A percentile compares a stretch with the other conserved stretches of the same genome.
Evolutionary conservation across 2,113 vertebrate genomes (phyloP).

Genomic region (Pristiophorus japonicus): DNA sequence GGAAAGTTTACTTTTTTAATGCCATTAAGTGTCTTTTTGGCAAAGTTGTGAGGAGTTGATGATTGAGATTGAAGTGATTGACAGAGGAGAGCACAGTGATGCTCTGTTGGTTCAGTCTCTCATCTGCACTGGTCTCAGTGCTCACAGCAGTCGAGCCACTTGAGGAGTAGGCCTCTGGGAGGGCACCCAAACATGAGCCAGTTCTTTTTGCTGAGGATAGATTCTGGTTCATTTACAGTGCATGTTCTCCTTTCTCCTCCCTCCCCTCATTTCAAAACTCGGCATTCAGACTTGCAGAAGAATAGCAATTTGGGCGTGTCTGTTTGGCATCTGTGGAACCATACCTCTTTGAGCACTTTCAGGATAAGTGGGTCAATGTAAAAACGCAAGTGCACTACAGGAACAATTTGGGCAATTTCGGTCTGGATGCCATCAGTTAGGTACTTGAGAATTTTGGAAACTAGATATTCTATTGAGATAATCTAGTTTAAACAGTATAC

Average conservation of each 20-base stretch:
- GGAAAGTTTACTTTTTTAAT: neutral
- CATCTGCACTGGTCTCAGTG: neutral
- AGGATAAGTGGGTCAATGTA: neutral
- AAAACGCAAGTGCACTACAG: neutral
- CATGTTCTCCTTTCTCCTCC: neutral
- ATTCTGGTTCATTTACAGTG: neutral
- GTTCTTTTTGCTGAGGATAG: neutral
- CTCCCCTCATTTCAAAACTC: neutral
- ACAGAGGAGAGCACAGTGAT: too few relatives aligned
- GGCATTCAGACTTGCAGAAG: neutral
- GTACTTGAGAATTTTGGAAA: neutral
- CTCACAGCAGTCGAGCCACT: neutral
- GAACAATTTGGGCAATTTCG: neutral
- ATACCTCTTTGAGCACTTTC: too few relatives aligned
- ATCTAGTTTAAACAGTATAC: neutral
- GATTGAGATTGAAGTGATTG: neutral
- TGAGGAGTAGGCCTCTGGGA: neutral
- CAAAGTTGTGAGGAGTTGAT: neutral
- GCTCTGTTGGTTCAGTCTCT: neutral
- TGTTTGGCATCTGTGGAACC: neutral
- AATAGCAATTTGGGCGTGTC: neutral
- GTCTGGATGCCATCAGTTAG: neutral
- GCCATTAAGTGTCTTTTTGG: neutral
- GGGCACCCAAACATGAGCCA: too few relatives aligned
- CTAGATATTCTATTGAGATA: neutral